phyloP scores from a whole-genome alignment of 2,113 vertebrate species.

The Apodemus sylvaticus region DNA sequence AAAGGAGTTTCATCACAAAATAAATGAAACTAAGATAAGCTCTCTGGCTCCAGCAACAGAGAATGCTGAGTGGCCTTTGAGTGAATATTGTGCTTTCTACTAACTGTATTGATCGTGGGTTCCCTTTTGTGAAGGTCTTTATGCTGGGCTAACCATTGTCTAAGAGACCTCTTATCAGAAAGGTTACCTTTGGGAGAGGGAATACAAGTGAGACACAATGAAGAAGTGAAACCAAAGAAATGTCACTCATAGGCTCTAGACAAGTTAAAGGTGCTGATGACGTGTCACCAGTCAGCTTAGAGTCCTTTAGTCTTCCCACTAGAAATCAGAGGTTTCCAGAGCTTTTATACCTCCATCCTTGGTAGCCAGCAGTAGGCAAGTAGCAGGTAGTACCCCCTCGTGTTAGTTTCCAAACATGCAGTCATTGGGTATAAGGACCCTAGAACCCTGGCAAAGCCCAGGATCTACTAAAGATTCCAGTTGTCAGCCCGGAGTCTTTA shows the following conservation, averaged over 20 bases:
- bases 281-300: no score
- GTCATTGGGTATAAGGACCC: not conserved
- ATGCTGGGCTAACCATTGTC: not conserved
- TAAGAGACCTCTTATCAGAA: not conserved
- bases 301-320: not conserved
- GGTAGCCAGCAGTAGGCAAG: not conserved
- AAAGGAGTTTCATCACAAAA: not conserved
- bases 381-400: not conserved
- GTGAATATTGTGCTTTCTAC: not conserved
- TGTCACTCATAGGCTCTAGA: not conserved
- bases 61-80: not conserved
- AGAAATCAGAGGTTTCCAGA: not conserved
- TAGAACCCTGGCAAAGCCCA: not conserved
- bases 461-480: not conserved
- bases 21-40: not conserved
- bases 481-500: not conserved
- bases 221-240: not conserved
- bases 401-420: not conserved
- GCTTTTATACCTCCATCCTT: no score
- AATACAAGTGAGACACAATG: not conserved
- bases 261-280: no score
- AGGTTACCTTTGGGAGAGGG: not conserved
- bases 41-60: not conserved
- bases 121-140: not conserved
- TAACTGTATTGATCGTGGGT: not conserved